Percentiles rank a stretch among this genome's conserved stretches.
Evolutionary conservation across 2,888 invertebrate genomes (phyloP).

Genomic region (Seira musarum): DNA sequence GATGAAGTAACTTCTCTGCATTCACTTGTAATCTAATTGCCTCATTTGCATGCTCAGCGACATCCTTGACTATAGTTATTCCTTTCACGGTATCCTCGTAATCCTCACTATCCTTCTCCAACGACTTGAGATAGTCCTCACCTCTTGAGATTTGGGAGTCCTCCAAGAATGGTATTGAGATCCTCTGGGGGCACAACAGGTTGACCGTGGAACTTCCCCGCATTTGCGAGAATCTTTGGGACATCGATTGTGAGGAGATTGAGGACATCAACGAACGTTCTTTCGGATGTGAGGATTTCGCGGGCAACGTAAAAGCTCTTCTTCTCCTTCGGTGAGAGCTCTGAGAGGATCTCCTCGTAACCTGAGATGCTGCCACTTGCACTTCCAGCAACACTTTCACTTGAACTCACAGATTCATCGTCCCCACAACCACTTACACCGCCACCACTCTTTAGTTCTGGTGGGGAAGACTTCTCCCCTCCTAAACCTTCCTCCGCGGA

Average conservation of each 20-base stretch:
- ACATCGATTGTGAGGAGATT: slow-evolving; percentile 75
- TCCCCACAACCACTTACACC: slow-evolving; percentile 54
- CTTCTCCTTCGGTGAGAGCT: slow-evolving; percentile 69
- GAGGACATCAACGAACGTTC: slow-evolving; percentile 75
- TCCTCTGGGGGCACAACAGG: slow-evolving; percentile 73
- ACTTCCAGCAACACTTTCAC: slow-evolving; percentile 49
- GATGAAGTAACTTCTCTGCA: slow-evolving; percentile 75
- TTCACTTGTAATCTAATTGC: slow-evolving; percentile 76
- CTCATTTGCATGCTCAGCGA: slow-evolving; percentile 76
- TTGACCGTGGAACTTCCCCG: slow-evolving; percentile 70
- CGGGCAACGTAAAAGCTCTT: slow-evolving; percentile 75
- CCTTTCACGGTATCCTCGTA: slow-evolving; percentile 77
- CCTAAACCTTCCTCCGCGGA: slow-evolving; percentile 5
- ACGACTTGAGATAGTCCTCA: slow-evolving; percentile 76
- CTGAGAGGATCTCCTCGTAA: slow-evolving; percentile 65
- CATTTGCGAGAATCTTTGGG: slow-evolving; percentile 72
- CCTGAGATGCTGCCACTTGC: slow-evolving; percentile 40
- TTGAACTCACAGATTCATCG: slow-evolving; percentile 56
- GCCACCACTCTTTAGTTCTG: neutral
- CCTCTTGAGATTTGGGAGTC: slow-evolving; percentile 75
- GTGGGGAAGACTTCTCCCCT: neutral
- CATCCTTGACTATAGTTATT: slow-evolving; percentile 74
- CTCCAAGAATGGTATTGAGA: slow-evolving; percentile 74
- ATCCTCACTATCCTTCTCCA: slow-evolving; percentile 74
- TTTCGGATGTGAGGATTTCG: slow-evolving; percentile 76